These are phyloP conservation scores for Drosophila pectinifera DNA, from an alignment of 1,140 invertebrate species.

Conservation along the genomic window DNA sequence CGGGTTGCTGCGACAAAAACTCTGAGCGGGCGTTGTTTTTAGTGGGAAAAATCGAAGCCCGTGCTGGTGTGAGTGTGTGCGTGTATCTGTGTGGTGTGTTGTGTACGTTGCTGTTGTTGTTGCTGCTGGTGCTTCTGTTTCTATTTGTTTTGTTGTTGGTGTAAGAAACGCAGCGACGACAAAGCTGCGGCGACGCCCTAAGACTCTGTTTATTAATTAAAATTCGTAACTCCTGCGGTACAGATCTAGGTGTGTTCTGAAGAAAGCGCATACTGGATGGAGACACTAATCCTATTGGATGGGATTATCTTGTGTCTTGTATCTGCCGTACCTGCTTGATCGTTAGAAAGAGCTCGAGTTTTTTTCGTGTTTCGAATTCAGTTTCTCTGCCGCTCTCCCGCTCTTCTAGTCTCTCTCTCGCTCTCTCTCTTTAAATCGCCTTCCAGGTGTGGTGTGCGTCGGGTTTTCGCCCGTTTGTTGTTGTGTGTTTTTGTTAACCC, in stretches of 20 bases:
- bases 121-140: constrained; percentile 20
- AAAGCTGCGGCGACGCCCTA: constrained; percentile 71
- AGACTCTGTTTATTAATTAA: constrained; percentile 71
- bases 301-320: constrained; percentile 2
- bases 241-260: constrained; percentile 10
- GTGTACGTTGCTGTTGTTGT: constrained; percentile 33
- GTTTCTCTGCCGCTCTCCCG: constrained; percentile 6
- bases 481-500: constrained; percentile 36
- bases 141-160: constrained; percentile 75
- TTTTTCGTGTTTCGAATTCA: constrained; percentile 20
- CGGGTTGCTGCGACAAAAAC: constrained; percentile 35
- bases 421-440: constrained; percentile 1
- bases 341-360: constrained; percentile 28
- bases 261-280: constrained; percentile 11
- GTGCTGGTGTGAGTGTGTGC: constrained; percentile 30
- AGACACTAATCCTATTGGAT: constrained; percentile 59
- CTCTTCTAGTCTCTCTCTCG: constrained; percentile 8
- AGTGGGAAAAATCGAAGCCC: constrained; percentile 71
- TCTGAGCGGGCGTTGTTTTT: constrained; percentile 76
- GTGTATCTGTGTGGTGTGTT: constrained; percentile 36
- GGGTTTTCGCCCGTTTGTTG: constrained; percentile 22
- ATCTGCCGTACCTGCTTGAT: constrained; percentile 24
- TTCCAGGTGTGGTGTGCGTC: constrained; percentile 47
- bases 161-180: constrained; percentile 35
- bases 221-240: constrained; percentile 16